Evolutionary conservation across 2,888 invertebrate genomes (phyloP), one percentile per base, ranked within the genome.

Genomic region (Drosophila testacea): DNA sequence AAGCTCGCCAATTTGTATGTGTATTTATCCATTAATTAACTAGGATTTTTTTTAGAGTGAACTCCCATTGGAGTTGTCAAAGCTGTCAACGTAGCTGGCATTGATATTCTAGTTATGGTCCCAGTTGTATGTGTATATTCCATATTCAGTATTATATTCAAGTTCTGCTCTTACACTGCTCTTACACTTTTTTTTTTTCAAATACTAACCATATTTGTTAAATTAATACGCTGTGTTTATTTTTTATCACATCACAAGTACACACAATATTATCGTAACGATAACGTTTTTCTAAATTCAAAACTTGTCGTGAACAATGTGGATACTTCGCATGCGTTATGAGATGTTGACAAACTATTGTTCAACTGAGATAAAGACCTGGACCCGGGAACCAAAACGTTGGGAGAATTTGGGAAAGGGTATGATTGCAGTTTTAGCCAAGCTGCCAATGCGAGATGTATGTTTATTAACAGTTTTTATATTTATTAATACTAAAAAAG

Each of bases 371-470:
- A n/a, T 54, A 6, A 68, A 68, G 44, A 72, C 22, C 42, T 77
- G 68, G 72, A 60, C 56, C 1, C 55, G 36, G n/a, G 63, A 77
- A 10, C 54, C 77, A 1, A 77, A 63, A n/a, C 72, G 77, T n/a
- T 67, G 73, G 60, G 52, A 72, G 34, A 72, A 65, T 67, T 69
- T 81, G 30, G 69, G 61, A 16, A 72, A 47, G 36, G 62, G 34
- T 11, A 16, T 77, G 55, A 30, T 74, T 30, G 69, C 13, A 4
- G 36, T 77, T 10, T 22, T 76, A 4, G 38, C 57, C 30, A 76
- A 73, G 13, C 47, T 69, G 55, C 69, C 69, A 22, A 76, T 73
- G 78, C 63, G 73, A 5, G 55, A 76, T 73, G 76, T 16, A 16
- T 64, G 47, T 67, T 60, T 77, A 4, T 1, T 9, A 10, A 34